A percentile compares a stretch with the other conserved stretches of the same genome.
These are phyloP conservation scores for Hetaerina titia DNA, from an alignment of 2,888 invertebrate genomes.

Conservation along the genomic window DNA sequence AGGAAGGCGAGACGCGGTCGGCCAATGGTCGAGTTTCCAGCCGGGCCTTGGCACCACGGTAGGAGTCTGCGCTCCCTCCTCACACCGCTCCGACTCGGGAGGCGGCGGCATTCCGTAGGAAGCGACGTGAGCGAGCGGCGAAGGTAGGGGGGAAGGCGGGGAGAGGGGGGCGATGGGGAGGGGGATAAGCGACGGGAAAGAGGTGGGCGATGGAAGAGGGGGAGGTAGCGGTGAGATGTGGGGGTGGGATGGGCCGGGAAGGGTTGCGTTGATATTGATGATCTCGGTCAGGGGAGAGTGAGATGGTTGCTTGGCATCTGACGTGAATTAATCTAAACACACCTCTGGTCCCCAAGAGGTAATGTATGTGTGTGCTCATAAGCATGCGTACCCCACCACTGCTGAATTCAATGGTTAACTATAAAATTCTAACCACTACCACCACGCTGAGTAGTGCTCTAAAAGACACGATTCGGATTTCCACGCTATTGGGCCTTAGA, in stretches of 20 bases:
- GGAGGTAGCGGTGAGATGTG: neutral
- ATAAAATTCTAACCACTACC: too few species aligned
- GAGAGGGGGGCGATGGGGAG: neutral
- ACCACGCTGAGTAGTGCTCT: too few species aligned
- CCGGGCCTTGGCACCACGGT: neutral
- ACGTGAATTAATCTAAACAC: slow-evolving; percentile 38
- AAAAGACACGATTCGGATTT: too few species aligned
- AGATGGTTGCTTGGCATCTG: slow-evolving; percentile 20
- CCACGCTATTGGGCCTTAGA: too few species aligned
- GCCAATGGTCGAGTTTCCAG: slow-evolving; percentile 22
- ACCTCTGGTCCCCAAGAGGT: neutral
- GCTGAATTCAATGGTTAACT: too few species aligned
- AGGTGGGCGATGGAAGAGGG: neutral
- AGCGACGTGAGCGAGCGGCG: neutral
- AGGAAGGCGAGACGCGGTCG: neutral
- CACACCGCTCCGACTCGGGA: neutral
- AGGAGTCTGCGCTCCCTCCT: neutral
- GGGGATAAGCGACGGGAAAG: neutral
- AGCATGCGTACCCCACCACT: too few species aligned
- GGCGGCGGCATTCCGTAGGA: neutral
- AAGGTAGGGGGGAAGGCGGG: neutral
- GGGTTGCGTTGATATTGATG: neutral
- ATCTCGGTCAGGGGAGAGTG: neutral
- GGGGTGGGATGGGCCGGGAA: neutral
- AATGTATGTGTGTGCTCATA: too few species aligned